Evolutionary conservation across 35 echinoderm and acorn worm genomes (phyloP).

Genomic region (Apostichopus japonicus): DNA sequence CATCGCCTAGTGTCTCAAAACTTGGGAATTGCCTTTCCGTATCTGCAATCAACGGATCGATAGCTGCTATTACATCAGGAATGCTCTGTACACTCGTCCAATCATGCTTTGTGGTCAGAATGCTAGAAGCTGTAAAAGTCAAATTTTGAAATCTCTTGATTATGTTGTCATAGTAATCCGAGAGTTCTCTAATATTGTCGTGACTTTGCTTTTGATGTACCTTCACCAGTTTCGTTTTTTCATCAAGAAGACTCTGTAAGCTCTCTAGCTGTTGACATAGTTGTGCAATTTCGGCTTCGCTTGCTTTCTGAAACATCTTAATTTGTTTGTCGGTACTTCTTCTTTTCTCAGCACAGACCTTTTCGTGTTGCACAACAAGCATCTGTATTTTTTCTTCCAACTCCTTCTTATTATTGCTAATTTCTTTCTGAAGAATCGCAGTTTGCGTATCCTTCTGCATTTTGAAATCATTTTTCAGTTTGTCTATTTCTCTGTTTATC

Average conservation of each 20-base stretch:
- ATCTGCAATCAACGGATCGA: conserved; percentile 18
- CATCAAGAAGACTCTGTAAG: background rate
- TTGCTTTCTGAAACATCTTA: background rate
- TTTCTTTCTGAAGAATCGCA: background rate
- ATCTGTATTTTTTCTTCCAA: background rate
- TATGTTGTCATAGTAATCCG: background rate
- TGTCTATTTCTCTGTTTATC: background rate
- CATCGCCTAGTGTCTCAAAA: background rate
- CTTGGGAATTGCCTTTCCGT: background rate
- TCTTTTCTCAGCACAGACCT: background rate
- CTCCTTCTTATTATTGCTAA: background rate
- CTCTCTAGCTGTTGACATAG: background rate
- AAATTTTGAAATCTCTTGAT: background rate
- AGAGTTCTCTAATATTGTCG: background rate
- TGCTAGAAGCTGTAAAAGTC: background rate
- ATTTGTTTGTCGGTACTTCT: background rate
- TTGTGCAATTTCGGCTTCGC: background rate
- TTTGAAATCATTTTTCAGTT: background rate
- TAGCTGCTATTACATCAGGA: conserved; percentile 2
- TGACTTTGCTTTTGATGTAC: background rate
- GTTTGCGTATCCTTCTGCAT: background rate
- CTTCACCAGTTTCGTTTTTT: background rate
- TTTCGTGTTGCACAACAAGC: background rate
- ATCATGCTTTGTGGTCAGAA: conserved; percentile 6
- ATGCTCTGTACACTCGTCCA: conserved; percentile 27